Percentiles rank a stretch among this genome's conserved stretches.
Evolutionary conservation across 2,797 vertebrate species (phyloP).

Genomic region (Nyctalus aviator): DNA sequence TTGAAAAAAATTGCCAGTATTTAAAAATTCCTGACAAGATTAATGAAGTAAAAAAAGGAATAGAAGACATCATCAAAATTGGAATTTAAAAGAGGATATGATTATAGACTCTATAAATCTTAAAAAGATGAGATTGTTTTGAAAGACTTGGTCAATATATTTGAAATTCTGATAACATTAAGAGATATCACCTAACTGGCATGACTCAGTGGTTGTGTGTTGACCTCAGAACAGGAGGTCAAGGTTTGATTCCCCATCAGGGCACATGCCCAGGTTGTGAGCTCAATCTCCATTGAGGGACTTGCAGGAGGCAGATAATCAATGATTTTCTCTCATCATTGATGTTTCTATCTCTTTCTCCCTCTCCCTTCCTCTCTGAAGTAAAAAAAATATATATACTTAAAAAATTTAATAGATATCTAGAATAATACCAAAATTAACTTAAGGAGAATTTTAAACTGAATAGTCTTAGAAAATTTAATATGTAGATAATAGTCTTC

Average conservation of each 20-base stretch:
- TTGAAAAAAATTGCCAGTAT: background rate
- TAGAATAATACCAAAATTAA: conserved; percentile 26
- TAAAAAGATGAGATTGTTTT: background rate
- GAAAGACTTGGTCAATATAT: conserved; percentile 9
- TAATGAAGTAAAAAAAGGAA: background rate
- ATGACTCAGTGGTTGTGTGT: too few relatives aligned
- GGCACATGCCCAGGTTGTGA: too few relatives aligned
- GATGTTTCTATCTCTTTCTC: too few relatives aligned
- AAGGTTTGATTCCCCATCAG: too few relatives aligned
- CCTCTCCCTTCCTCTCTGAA: too few relatives aligned
- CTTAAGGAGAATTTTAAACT: background rate
- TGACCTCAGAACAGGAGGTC: too few relatives aligned
- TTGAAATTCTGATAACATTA: conserved; percentile 37
- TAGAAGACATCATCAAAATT: background rate
- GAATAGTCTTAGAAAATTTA: background rate
- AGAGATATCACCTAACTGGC: background rate
- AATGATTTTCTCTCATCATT: too few relatives aligned
- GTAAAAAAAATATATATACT: too few relatives aligned
- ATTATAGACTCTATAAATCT: background rate
- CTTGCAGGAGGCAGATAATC: too few relatives aligned
- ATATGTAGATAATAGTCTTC: background rate
- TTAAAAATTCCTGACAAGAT: background rate
- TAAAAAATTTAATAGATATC: background rate
- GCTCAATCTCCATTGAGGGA: too few relatives aligned
- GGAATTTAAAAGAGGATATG: background rate